A percentile compares a stretch with the other conserved stretches of the same genome.
Evolutionary conservation across 2,797 vertebrate species (phyloP).

Genomic region (Mus minutoides): DNA sequence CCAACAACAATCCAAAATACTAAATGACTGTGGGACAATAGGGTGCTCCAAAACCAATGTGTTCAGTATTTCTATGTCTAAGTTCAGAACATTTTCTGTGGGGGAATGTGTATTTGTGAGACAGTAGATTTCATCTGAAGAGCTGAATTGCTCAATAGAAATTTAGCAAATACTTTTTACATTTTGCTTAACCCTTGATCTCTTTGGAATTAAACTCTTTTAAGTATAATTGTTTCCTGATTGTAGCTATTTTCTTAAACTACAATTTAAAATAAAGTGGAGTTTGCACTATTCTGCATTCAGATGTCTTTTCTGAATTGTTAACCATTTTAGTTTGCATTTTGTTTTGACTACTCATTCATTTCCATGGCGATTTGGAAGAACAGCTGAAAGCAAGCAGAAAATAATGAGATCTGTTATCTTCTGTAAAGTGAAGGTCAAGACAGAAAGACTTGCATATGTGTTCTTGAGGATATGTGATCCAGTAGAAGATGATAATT

Average conservation of each 20-base stretch:
- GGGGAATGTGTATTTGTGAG: background rate
- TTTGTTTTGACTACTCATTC: conserved; percentile 77
- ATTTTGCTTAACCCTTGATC: conserved; percentile 49
- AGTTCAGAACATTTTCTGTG: conserved; percentile 44
- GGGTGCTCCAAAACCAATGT: background rate
- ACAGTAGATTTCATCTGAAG: conserved; percentile 1
- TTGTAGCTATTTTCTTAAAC: conserved; percentile 73
- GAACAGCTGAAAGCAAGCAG: conserved; percentile 60
- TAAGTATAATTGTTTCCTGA: conserved; percentile 63
- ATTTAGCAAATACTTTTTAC: conserved; percentile 11
- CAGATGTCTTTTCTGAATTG: conserved; percentile 74
- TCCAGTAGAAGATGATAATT: conserved; percentile 25
- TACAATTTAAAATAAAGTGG: conserved; percentile 56
- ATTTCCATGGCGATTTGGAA: conserved; percentile 71
- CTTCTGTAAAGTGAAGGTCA: conserved; percentile 39
- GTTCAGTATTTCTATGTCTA: background rate
- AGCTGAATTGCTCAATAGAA: background rate
- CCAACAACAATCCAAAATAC: background rate
- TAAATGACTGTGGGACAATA: background rate
- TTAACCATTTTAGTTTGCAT: conserved; percentile 76
- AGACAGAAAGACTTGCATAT: background rate
- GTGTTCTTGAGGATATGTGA: background rate
- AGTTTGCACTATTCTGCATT: conserved; percentile 67
- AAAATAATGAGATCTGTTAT: conserved; percentile 34
- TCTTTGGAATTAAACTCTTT: conserved; percentile 41